phyloP scores from a whole-genome alignment of 2,113 vertebrate genomes.

The Dasypus novemcinctus region DNA sequence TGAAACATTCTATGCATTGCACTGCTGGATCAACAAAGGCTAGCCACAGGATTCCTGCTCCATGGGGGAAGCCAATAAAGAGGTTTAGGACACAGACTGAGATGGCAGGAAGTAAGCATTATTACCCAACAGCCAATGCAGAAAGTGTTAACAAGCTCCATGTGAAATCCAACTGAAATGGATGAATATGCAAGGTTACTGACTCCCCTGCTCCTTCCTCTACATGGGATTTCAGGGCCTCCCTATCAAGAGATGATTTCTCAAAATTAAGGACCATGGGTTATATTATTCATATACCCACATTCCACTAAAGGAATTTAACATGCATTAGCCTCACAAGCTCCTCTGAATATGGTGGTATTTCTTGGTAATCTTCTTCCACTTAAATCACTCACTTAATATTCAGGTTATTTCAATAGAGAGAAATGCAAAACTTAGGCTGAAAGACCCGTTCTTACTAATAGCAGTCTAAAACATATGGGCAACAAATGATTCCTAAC shows the following conservation, averaged over 20 bases:
- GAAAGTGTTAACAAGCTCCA: not conserved
- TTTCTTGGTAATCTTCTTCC: not conserved
- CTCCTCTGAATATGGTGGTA: not conserved
- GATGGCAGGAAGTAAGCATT: not conserved
- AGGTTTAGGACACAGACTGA: not conserved
- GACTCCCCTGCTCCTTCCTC: not conserved
- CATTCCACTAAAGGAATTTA: not conserved
- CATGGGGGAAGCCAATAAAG: not conserved
- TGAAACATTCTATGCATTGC: not conserved
- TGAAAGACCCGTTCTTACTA: not conserved
- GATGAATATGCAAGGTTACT: not conserved
- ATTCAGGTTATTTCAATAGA: not conserved
- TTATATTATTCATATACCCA: not conserved
- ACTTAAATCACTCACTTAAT: not conserved
- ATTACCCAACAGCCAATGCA: not conserved
- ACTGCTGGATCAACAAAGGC: not conserved
- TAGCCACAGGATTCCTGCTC: not conserved
- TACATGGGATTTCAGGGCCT: not conserved
- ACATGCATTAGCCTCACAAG: not conserved
- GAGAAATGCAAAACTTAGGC: slow-evolving; percentile 5
- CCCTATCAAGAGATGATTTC: not conserved
- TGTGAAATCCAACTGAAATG: not conserved
- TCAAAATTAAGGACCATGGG: not conserved
- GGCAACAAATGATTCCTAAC: slow-evolving; percentile 10
- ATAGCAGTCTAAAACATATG: slow-evolving; percentile 3